Evolutionary conservation across 2,888 invertebrate species (phyloP).

Genomic region (Agapetus fuscipes): DNA sequence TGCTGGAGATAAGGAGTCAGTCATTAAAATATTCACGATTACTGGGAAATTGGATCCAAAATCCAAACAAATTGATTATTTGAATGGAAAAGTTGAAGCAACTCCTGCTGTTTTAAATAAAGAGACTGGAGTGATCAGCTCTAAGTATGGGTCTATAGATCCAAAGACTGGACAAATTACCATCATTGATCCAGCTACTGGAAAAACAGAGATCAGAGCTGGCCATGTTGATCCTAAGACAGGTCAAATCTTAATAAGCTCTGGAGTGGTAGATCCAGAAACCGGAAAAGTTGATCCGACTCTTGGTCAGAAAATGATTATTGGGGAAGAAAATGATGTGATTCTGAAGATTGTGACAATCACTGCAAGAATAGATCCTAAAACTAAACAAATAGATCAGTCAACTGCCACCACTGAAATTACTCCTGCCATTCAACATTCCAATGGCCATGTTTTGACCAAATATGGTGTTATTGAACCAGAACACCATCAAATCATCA

Average conservation of each 20-base stretch:
- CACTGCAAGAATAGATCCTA: conserved; percentile 35
- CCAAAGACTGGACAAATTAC: conserved; percentile 48
- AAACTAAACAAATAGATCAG: conserved; percentile 42
- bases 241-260: conserved; percentile 41
- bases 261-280: conserved; percentile 49
- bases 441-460: conserved; percentile 45
- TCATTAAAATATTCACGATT: conserved; percentile 39
- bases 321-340: conserved; percentile 33
- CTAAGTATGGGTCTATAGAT: conserved; percentile 51
- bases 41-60: conserved; percentile 52
- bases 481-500: conserved; percentile 44
- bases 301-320: conserved; percentile 43
- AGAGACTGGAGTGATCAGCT: conserved; percentile 35
- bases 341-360: conserved; percentile 35
- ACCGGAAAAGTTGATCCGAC: conserved; percentile 52
- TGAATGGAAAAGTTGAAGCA: conserved; percentile 43
- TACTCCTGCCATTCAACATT: conserved; percentile 36
- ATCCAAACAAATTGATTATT: conserved; percentile 47
- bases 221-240: conserved; percentile 44
- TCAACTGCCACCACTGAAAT: conserved; percentile 47
- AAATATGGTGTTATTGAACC: conserved; percentile 58
- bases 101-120: conserved; percentile 40
- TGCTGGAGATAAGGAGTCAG: conserved; percentile 39
- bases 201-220: conserved; percentile 36
- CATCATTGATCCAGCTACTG: conserved; percentile 37